Evolutionary conservation across 2,888 invertebrate species (phyloP), one percentile per base, ranked within the genome.

Genomic region (Prosopocoilus inquinatus): DNA sequence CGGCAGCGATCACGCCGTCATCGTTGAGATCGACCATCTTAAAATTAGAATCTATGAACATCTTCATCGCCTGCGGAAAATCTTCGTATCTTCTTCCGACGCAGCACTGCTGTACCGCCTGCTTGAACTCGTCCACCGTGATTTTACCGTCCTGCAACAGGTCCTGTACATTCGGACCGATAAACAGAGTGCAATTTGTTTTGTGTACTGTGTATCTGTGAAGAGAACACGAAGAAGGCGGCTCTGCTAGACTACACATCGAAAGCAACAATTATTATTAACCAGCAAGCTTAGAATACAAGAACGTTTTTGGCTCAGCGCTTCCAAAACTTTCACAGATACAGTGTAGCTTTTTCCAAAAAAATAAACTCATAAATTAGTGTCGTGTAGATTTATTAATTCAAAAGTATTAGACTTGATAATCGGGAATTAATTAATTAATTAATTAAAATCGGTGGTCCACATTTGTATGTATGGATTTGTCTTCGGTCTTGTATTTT

Each of bases 61-160:
- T 89, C 71, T 86, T 90, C 88, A 91, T 89, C 3, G 91, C 90
- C 76, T 91, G 89, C 0, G 91, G 91, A 70, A 92, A 91, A 57
- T 91, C 89, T 9, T 85, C 84, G 70, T 89, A 91, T 60, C 84
- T 81, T 67, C 87, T 83, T 3, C 91, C 91, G 15, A 91, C 82
- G 70, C 91, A 91, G 64, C 88, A 89, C 72, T 86, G 88, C 74
- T 90, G 86, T 1, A 92, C 90, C 0, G 91, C 91, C 66, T 82
- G 80, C 73, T 91, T 91, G 78, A 91, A 91, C 72, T 92, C 91
- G 1, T 89, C 89, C 53, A 86, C 86, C 2, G 90, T 86, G 65
- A 92, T 89, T 72, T 85, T 85, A 44, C 91, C 91, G 72, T 91
- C 91, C 91, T 91, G 79, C 56, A 77, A 77, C 64, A 76, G 74